A percentile compares a stretch with the other conserved stretches of the same genome.
phyloP scores from a whole-genome alignment of 2,888 invertebrate species.

The Meiosimyza platycephala region DNA sequence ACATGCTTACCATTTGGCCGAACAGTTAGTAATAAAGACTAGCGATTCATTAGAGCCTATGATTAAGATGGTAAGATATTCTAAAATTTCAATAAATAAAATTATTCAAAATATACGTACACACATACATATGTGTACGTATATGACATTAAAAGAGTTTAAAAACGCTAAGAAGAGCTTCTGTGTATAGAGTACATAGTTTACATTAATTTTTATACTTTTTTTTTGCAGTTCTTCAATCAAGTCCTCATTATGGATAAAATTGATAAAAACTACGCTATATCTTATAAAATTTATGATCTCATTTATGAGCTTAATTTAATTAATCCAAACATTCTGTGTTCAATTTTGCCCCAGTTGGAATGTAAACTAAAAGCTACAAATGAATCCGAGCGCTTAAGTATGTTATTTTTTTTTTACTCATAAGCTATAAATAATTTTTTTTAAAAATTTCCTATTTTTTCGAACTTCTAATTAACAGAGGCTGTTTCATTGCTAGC shows the following conservation, averaged over 20 bases:
- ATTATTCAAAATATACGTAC: neutral
- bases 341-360: slow-evolving; percentile 91
- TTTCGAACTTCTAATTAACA: slow-evolving; percentile 42
- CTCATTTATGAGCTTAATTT: slow-evolving; percentile 95
- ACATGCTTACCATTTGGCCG: slow-evolving; percentile 89
- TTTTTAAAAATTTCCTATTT: neutral
- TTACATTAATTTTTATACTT: neutral
- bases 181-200: too few species aligned
- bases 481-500: slow-evolving; percentile 90
- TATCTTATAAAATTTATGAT: slow-evolving; percentile 90
- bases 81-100: neutral
- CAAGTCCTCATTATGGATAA: slow-evolving; percentile 93
- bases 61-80: slow-evolving; percentile 83
- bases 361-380: slow-evolving; percentile 96
- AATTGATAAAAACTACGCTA: slow-evolving; percentile 83
- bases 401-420: slow-evolving; percentile 63
- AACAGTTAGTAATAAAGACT: slow-evolving; percentile 91
- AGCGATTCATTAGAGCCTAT: slow-evolving; percentile 93
- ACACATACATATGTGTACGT: too few species aligned
- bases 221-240: slow-evolving; percentile 86
- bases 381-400: slow-evolving; percentile 86
- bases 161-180: too few species aligned
- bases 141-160: too few species aligned
- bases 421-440: neutral
- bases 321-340: slow-evolving; percentile 87